Conservation (phyloP, 2,113 vertebrate genomes). For the Hypomesus transpacificus region DNA sequence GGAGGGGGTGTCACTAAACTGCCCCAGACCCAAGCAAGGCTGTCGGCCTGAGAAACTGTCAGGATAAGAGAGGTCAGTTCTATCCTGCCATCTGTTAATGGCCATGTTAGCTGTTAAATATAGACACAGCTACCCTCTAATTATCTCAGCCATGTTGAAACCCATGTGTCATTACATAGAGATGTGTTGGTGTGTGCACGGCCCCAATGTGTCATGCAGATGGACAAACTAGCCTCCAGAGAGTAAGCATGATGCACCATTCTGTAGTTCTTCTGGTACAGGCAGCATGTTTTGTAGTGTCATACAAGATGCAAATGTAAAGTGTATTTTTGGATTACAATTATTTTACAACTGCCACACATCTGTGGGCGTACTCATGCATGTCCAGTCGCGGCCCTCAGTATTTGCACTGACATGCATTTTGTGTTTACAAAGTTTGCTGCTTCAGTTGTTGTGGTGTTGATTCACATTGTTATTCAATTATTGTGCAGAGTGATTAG, state of each 20-base stretch:
- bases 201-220: constrained; percentile 42
- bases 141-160: constrained; percentile 54
- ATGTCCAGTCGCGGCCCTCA: no score
- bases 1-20: constrained; percentile 7
- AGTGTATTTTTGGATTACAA: neutral
- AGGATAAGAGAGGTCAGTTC: constrained; percentile 44
- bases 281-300: neutral
- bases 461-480: no score
- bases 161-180: constrained; percentile 47
- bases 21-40: neutral
- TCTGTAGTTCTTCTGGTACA: constrained; percentile 13
- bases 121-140: constrained; percentile 60
- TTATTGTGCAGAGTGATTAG: no score
- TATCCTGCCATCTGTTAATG: constrained; percentile 61
- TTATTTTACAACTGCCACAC: no score
- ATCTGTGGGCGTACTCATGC: no score
- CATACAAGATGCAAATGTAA: neutral
- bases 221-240: constrained; percentile 41
- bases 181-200: constrained; percentile 24
- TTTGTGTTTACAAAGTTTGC: no score
- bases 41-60: constrained; percentile 34
- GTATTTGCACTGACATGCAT: no score
- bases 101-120: constrained; percentile 65
- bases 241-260: constrained; percentile 31
- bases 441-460: no score